Evolutionary conservation across 2,113 vertebrate species (phyloP).

Genomic region (Gobiocypris rarus): DNA sequence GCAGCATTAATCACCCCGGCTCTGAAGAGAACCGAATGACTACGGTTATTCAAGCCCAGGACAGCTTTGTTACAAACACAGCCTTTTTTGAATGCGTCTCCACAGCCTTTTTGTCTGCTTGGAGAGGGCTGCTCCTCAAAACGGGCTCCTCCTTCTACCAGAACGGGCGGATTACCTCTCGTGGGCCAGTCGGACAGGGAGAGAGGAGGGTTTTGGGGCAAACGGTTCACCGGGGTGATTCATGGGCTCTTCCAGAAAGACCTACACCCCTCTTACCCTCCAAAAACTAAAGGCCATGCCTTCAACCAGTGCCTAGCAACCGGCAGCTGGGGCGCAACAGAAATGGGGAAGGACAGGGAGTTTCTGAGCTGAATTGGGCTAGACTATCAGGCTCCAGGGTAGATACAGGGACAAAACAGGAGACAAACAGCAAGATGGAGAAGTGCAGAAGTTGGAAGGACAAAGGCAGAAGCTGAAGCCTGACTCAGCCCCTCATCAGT

Average conservation of each 20-base stretch:
- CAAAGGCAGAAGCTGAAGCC: constrained; percentile 30
- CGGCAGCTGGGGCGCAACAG: constrained; percentile 71
- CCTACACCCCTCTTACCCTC: constrained; percentile 71
- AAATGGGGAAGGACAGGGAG: constrained; percentile 49
- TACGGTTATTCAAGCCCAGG: constrained; percentile 82
- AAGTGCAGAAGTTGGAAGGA: constrained; percentile 34
- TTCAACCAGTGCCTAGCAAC: constrained; percentile 79
- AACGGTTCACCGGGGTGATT: constrained; percentile 81
- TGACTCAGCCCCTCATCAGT: constrained; percentile 37
- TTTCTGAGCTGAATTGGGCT: constrained; percentile 24
- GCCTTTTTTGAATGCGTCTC: constrained; percentile 81
- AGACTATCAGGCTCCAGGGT: constrained; percentile 31
- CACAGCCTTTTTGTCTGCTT: constrained; percentile 81
- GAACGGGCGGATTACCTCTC: constrained; percentile 79
- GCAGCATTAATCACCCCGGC: constrained; percentile 86
- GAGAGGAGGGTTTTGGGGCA: constrained; percentile 60
- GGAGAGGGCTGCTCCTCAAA: constrained; percentile 83
- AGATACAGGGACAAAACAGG: constrained; percentile 22
- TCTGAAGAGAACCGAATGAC: constrained; percentile 83
- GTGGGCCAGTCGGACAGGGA: constrained; percentile 68
- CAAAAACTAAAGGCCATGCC: constrained; percentile 66
- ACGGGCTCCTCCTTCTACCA: constrained; percentile 73
- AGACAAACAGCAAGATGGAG: constrained; percentile 26
- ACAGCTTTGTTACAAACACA: constrained; percentile 78
- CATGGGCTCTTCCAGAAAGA: constrained; percentile 73